Percentiles rank a stretch among this genome's conserved stretches.
These are phyloP conservation scores for Tanaodytes sp. DNA, from an alignment of 2,888 invertebrate species.

Conservation along the genomic window DNA sequence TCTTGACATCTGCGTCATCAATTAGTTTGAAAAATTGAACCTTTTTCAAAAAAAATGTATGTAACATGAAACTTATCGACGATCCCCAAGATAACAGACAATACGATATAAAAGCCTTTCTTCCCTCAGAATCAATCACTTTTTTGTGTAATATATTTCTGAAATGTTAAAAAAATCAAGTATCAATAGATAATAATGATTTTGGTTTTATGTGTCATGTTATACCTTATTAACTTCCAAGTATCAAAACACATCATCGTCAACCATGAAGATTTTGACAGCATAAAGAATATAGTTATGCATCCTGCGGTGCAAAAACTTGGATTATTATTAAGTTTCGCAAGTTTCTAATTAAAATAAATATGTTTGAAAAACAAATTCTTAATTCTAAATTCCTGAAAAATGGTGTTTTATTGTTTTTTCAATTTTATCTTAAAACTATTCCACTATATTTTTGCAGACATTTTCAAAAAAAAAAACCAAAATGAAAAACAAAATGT, in stretches of 20 bases:
- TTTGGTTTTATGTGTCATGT: no score
- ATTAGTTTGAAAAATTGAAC: slow-evolving; percentile 15
- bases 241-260: slow-evolving; percentile 27
- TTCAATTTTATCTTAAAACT: no score
- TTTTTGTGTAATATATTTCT: slow-evolving; percentile 6
- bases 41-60: slow-evolving; percentile 16
- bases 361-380: no score
- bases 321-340: no score
- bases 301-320: slow-evolving; percentile 2
- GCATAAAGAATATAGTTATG: slow-evolving; percentile 8
- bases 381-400: no score
- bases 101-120: slow-evolving; percentile 5
- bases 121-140: background rate
- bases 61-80: slow-evolving; percentile 11
- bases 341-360: no score
- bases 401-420: no score
- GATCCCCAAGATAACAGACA: slow-evolving; percentile 22
- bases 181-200: background rate
- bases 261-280: slow-evolving; percentile 22
- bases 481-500: no score
- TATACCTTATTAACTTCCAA: slow-evolving; percentile 16
- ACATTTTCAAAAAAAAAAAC: no score
- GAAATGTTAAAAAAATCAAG: background rate
- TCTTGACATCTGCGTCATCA: slow-evolving; percentile 7
- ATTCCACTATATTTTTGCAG: no score